phyloP scores from a whole-genome alignment of 2,888 invertebrate species.

The Nysson spinosus region DNA sequence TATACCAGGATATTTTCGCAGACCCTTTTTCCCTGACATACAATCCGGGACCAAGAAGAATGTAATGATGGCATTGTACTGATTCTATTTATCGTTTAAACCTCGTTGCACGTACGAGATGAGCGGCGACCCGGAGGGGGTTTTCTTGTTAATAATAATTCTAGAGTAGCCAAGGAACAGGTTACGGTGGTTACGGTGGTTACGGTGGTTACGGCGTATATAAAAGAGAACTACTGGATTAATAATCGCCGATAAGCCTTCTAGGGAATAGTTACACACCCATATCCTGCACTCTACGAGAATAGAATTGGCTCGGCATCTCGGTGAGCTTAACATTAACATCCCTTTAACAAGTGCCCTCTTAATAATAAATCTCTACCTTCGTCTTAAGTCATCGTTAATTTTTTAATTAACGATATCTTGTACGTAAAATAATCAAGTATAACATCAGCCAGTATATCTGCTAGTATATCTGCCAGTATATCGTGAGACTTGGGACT shows the following conservation, averaged over 20 bases:
- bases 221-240: slow-evolving; percentile 53
- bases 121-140: slow-evolving; percentile 20
- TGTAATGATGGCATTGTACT: slow-evolving; percentile 14
- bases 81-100: slow-evolving; percentile 51
- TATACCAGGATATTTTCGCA: no score
- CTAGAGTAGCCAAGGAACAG: slow-evolving; percentile 42
- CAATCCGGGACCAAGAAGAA: not conserved
- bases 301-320: slow-evolving; percentile 2
- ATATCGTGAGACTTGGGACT: no score
- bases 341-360: slow-evolving; percentile 21
- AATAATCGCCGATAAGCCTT: slow-evolving; percentile 49
- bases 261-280: slow-evolving; percentile 31
- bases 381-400: no score
- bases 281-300: slow-evolving; percentile 1
- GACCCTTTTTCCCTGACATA: not conserved
- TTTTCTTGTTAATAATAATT: slow-evolving; percentile 52
- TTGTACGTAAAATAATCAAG: no score
- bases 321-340: slow-evolving; percentile 6
- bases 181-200: slow-evolving; percentile 45
- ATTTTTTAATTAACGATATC: no score
- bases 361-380: no score
- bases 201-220: slow-evolving; percentile 32
- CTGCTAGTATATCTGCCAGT: no score
- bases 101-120: slow-evolving; percentile 15
- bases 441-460: no score